These are phyloP conservation scores for Pecten maximus DNA, from an alignment of 2,888 invertebrate genomes.

Conservation along the genomic window DNA sequence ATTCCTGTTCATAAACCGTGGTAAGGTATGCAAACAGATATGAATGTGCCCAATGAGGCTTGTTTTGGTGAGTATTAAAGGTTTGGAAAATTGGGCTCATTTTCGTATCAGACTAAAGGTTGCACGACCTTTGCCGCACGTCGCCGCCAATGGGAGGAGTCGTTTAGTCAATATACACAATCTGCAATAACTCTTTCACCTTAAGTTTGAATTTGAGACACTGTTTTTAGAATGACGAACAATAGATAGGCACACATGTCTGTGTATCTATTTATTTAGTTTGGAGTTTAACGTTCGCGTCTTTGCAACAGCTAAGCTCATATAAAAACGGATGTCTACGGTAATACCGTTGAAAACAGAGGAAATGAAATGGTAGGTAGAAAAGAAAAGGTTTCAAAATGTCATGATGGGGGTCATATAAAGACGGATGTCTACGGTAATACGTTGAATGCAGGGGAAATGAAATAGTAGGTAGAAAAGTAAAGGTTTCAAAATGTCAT, in stretches of 20 bases:
- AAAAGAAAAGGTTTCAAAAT: too few relatives aligned
- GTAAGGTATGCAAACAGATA: not conserved
- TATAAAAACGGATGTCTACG: not conserved
- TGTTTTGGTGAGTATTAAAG: not conserved
- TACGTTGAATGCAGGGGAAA: too few relatives aligned
- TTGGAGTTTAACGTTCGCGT: not conserved
- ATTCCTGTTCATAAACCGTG: slow-evolving; percentile 3
- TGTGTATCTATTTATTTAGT: not conserved
- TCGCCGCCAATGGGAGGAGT: not conserved
- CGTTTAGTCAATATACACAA: not conserved
- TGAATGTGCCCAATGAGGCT: slow-evolving; percentile 4
- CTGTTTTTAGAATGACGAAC: not conserved
- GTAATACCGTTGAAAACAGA: too few relatives aligned
- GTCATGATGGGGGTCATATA: too few relatives aligned
- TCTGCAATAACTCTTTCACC: not conserved
- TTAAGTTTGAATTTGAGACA: not conserved
- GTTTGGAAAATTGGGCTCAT: slow-evolving; percentile 15
- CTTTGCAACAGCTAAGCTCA: not conserved
- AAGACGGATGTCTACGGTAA: too few relatives aligned
- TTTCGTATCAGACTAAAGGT: not conserved
- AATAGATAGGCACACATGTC: not conserved
- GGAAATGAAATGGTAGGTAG: too few relatives aligned
- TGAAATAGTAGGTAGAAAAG: too few relatives aligned
- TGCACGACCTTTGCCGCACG: not conserved
- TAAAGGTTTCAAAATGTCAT: too few relatives aligned